These are phyloP conservation scores for Leucoraja erinaceus DNA, from an alignment of 2,113 vertebrate species.

Conservation along the genomic window DNA sequence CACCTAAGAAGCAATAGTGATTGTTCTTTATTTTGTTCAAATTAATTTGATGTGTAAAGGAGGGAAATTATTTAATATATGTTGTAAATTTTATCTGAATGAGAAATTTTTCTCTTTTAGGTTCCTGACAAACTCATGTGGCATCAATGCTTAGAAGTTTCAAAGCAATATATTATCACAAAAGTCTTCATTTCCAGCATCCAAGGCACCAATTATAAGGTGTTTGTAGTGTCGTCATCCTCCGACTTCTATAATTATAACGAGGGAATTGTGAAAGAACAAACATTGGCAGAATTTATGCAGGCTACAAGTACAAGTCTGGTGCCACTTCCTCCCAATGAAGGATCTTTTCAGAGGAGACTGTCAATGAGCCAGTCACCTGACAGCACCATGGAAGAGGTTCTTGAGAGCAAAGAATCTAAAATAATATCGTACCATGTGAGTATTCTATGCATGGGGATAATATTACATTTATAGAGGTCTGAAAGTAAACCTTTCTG, in stretches of 20 bases:
- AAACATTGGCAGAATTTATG: slow-evolving; percentile 23
- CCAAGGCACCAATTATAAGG: background rate
- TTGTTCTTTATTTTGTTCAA: background rate
- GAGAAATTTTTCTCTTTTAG: background rate
- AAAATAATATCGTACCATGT: slow-evolving; percentile 17
- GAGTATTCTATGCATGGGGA: background rate
- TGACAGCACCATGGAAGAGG: background rate
- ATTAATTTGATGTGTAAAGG: background rate
- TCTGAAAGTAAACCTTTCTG: background rate
- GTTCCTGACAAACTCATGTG: slow-evolving; percentile 15
- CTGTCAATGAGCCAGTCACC: background rate
- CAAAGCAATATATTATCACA: background rate
- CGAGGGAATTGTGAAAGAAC: slow-evolving; percentile 5
- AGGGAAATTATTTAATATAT: background rate
- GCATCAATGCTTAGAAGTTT: slow-evolving; percentile 13
- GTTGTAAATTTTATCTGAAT: background rate
- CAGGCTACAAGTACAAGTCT: background rate
- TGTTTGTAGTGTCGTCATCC: slow-evolving; percentile 31
- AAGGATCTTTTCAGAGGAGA: slow-evolving; percentile 12
- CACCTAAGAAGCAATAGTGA: background rate
- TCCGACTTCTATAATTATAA: slow-evolving; percentile 12
- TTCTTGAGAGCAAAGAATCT: background rate
- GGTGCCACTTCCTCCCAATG: background rate
- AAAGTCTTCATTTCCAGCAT: slow-evolving; percentile 11
- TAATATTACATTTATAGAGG: background rate